A percentile compares a stretch with the other conserved stretches of the same genome.
These are phyloP conservation scores for Caenorhabditis tropicalis DNA, from an alignment of 1,140 invertebrate species.

Conservation along the genomic window DNA sequence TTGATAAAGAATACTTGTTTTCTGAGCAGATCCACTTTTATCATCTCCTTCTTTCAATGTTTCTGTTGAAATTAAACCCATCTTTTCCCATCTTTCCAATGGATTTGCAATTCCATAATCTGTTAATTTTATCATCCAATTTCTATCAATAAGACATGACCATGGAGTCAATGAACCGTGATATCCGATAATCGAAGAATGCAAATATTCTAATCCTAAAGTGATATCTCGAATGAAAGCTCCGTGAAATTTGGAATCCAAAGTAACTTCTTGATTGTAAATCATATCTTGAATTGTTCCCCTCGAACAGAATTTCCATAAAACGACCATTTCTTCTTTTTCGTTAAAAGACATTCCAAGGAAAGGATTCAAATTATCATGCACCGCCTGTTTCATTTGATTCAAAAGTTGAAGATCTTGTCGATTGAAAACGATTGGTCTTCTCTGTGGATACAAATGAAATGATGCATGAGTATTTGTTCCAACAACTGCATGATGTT, in stretches of 20 bases:
- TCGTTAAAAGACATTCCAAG: slow-evolving; percentile 71
- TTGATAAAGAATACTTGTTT: slow-evolving; percentile 65
- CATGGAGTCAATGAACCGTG: slow-evolving; percentile 70
- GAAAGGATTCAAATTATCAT: slow-evolving; percentile 71
- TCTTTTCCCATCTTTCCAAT: slow-evolving; percentile 69
- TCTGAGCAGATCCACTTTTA: slow-evolving; percentile 64
- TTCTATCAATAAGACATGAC: slow-evolving; percentile 70
- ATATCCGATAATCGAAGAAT: slow-evolving; percentile 68
- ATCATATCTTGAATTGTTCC: slow-evolving; percentile 71
- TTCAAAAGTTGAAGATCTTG: slow-evolving; percentile 64
- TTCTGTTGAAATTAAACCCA: slow-evolving; percentile 65
- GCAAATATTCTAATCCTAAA: slow-evolving; percentile 70
- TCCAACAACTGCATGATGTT: slow-evolving; percentile 70
- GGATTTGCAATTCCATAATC: slow-evolving; percentile 70
- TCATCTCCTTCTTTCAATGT: slow-evolving; percentile 69
- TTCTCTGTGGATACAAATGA: slow-evolving; percentile 68
- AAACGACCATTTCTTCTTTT: slow-evolving; percentile 68
- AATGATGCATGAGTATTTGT: slow-evolving; percentile 71
- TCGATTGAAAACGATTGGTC: slow-evolving; percentile 66
- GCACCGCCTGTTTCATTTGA: slow-evolving; percentile 63
- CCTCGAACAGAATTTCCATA: slow-evolving; percentile 71
- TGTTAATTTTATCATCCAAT: slow-evolving; percentile 71
- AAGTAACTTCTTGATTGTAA: slow-evolving; percentile 67
- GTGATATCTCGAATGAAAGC: slow-evolving; percentile 71
- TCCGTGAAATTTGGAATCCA: slow-evolving; percentile 69